Percentiles rank a stretch among this genome's conserved stretches.
Evolutionary conservation across 2,113 vertebrate species (phyloP).

Genomic region (Bos indicus): DNA sequence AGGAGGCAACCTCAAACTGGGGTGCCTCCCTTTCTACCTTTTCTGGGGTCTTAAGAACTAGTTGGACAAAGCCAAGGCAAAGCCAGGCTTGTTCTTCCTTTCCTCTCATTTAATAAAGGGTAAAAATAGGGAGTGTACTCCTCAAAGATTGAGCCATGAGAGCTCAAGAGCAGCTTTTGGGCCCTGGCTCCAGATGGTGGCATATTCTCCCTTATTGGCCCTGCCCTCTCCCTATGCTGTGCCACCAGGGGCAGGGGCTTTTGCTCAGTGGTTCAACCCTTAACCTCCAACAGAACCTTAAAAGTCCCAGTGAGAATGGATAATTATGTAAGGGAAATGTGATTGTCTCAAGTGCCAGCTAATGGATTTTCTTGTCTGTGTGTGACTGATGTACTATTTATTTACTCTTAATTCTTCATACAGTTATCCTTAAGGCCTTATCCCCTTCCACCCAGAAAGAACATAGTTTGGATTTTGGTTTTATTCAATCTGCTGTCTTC

Average conservation of each 20-base stretch:
- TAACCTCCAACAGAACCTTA: not conserved
- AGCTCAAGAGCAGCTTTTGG: not conserved
- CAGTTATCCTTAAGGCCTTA: not conserved
- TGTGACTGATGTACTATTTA: not conserved
- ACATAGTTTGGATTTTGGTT: not conserved
- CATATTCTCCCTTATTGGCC: not conserved
- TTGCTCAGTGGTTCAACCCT: not conserved
- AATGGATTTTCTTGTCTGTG: not conserved
- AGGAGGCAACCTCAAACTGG: not conserved
- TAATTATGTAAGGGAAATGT: not conserved
- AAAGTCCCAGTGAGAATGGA: not conserved
- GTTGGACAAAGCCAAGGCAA: not conserved
- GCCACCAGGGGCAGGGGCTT: not conserved
- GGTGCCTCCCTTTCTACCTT: not conserved
- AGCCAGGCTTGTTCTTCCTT: not conserved
- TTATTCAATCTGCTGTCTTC: constrained; percentile 25
- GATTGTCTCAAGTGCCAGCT: constrained; percentile 4
- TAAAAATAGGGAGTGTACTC: not conserved
- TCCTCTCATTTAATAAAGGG: not conserved
- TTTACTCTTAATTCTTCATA: constrained; percentile 37
- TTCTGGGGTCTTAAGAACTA: not conserved
- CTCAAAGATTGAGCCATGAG: not conserved
- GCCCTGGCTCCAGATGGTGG: not conserved
- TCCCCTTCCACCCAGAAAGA: not conserved
- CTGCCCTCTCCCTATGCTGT: not conserved